Conservation (phyloP, 2,888 invertebrate genomes). For the Sesia apiformis region DNA sequence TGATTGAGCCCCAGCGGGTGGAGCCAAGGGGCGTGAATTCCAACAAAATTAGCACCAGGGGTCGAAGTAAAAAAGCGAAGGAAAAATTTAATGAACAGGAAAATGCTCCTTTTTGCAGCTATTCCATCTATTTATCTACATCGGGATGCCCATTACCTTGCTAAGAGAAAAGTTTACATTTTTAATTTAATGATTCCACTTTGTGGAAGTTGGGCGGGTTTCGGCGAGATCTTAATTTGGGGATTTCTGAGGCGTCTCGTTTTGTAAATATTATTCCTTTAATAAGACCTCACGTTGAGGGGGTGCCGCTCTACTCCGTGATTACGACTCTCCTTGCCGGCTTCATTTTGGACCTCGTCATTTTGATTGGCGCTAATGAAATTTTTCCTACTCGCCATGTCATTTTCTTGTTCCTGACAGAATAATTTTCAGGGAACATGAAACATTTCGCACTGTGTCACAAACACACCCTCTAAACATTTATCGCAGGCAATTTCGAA, state of each 20-base stretch:
- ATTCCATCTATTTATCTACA: constrained; percentile 76
- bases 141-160: constrained; percentile 76
- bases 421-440: constrained; percentile 58
- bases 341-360: constrained; percentile 74
- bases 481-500: constrained; percentile 51
- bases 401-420: constrained; percentile 71
- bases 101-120: constrained; percentile 76
- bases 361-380: constrained; percentile 75
- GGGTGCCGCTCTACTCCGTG: constrained; percentile 70
- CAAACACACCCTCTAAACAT: constrained; percentile 53
- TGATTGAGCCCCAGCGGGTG: constrained; percentile 73
- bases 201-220: constrained; percentile 76
- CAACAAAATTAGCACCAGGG: constrained; percentile 76
- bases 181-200: constrained; percentile 77
- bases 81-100: constrained; percentile 77
- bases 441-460: constrained; percentile 53
- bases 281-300: constrained; percentile 74
- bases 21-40: constrained; percentile 74
- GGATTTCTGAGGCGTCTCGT: constrained; percentile 75
- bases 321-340: constrained; percentile 72
- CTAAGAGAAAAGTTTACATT: constrained; percentile 77
- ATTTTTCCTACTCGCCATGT: constrained; percentile 67
- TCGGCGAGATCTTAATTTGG: constrained; percentile 74
- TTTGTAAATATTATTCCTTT: constrained; percentile 76
- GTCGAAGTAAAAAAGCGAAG: constrained; percentile 75